Conservation (phyloP, 2,797 vertebrate genomes). For the Anolis apletophallus region DNA sequence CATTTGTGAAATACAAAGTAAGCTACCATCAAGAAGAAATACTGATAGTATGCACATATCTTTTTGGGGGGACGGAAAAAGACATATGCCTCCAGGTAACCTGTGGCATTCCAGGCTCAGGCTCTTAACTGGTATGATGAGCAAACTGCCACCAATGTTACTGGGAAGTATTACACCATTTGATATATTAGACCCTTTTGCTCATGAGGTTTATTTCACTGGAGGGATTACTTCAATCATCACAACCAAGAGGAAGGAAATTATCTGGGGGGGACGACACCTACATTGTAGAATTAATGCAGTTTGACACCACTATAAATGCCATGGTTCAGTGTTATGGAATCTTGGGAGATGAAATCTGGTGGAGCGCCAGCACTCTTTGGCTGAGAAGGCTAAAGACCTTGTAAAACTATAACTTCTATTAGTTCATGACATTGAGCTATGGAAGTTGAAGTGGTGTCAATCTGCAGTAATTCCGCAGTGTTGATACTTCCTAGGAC, state of each 20-base stretch:
- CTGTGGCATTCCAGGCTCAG: not conserved
- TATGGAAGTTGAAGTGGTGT: no score
- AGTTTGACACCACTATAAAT: no score
- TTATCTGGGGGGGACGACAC: not conserved
- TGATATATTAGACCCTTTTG: not conserved
- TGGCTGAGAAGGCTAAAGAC: no score
- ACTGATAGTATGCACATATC: not conserved
- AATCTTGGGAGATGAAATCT: no score
- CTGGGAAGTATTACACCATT: not conserved
- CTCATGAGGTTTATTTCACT: not conserved
- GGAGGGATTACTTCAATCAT: not conserved
- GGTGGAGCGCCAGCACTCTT: no score
- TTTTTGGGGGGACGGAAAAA: slow-evolving; percentile 3
- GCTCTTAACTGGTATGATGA: not conserved
- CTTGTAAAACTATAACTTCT: no score
- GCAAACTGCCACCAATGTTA: not conserved
- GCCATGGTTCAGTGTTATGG: no score
- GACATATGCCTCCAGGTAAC: not conserved
- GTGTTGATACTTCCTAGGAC: no score
- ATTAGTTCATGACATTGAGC: no score
- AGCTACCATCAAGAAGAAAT: not conserved
- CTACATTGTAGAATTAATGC: no score
- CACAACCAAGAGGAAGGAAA: not conserved
- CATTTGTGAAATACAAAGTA: not conserved
- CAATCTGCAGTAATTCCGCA: no score